These are phyloP conservation scores for Anoplopoma fimbria DNA, from an alignment of 2,113 vertebrate genomes.

Conservation along the genomic window DNA sequence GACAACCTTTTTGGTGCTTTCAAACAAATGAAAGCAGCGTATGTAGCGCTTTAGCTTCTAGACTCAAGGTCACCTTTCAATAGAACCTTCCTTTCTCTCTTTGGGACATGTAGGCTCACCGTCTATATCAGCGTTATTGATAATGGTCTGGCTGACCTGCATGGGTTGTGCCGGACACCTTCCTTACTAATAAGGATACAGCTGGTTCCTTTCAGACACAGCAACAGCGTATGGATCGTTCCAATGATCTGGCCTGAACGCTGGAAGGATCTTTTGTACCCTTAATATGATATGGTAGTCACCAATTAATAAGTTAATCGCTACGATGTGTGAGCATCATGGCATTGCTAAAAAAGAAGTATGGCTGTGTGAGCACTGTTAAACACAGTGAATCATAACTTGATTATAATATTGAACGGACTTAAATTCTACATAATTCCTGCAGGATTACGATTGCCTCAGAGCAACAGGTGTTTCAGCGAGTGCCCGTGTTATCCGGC, in stretches of 20 bases:
- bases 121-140: constrained; percentile 67
- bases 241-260: background rate
- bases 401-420: background rate
- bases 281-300: background rate
- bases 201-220: constrained; percentile 17
- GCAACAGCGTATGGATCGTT: background rate
- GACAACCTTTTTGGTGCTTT: constrained; percentile 71
- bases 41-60: constrained; percentile 31
- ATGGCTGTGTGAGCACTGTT: background rate
- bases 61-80: constrained; percentile 73
- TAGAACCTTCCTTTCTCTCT: constrained; percentile 45
- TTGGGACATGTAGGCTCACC: constrained; percentile 26
- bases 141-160: constrained; percentile 51
- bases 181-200: constrained; percentile 31
- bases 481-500: background rate
- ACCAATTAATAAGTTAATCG: background rate
- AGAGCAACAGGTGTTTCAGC: background rate
- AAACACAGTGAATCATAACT: no score
- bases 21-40: constrained; percentile 78
- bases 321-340: background rate
- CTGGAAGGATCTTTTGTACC: background rate
- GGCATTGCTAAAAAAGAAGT: background rate
- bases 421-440: background rate
- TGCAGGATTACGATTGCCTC: background rate
- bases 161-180: constrained; percentile 45